Conservation (phyloP, 2,113 vertebrate genomes). For the Semnopithecus entellus region DNA sequence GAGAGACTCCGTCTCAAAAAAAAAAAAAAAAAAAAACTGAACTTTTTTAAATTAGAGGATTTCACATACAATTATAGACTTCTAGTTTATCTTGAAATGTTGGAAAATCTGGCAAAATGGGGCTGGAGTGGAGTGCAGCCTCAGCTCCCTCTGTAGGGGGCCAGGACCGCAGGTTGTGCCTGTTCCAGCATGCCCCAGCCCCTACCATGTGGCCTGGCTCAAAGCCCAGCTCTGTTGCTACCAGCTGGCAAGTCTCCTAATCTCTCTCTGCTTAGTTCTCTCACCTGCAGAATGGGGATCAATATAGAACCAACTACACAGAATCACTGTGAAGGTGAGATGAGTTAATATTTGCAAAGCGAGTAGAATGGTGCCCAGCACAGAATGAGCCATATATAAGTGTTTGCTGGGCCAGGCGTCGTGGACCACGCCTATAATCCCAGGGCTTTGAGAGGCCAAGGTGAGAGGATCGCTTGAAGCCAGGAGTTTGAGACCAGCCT, state of each 20-base stretch:
- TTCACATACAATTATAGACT: neutral
- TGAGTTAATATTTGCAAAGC: neutral
- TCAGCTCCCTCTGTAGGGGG: neutral
- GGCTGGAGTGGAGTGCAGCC: too few relatives aligned
- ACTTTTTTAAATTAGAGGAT: neutral
- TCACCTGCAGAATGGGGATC: neutral
- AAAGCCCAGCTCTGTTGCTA: neutral
- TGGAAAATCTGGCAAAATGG: neutral
- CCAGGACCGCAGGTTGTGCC: fast-evolving
- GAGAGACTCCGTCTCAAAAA: fast-evolving
- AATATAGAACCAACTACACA: fast-evolving
- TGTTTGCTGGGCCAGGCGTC: too few relatives aligned
- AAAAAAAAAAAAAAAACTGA: neutral
- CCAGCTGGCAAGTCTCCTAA: neutral
- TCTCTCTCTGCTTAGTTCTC: neutral
- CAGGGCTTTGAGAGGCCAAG: too few relatives aligned
- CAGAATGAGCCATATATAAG: neutral
- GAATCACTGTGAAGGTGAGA: fast-evolving
- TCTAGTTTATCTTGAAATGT: neutral
- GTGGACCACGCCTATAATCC: too few relatives aligned
- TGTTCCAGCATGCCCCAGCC: too few relatives aligned
- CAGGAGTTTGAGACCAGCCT: neutral
- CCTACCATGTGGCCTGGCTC: too few relatives aligned
- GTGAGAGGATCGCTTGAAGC: neutral
- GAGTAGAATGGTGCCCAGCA: fast-evolving